Percentiles rank a stretch among this genome's conserved stretches.
These are phyloP conservation scores for Lithosia quadra DNA, from an alignment of 2,888 invertebrate genomes.

Conservation along the genomic window DNA sequence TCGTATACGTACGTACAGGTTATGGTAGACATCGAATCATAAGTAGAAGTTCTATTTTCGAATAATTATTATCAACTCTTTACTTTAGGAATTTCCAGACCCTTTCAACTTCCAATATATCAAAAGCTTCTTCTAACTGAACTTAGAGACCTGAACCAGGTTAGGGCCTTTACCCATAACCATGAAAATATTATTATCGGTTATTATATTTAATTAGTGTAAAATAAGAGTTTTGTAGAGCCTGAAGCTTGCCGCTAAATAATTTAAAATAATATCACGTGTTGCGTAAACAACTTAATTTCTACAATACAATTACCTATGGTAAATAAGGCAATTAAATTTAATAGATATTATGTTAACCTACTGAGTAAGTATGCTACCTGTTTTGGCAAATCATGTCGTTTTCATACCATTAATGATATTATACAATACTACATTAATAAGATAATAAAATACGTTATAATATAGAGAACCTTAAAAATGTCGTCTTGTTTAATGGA, in stretches of 20 bases:
- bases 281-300: background rate
- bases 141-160: too few species aligned
- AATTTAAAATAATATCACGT: too few species aligned
- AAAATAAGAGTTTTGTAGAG: too few species aligned
- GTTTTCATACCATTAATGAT: constrained; percentile 2
- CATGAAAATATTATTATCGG: too few species aligned
- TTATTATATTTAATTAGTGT: too few species aligned
- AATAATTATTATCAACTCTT: background rate
- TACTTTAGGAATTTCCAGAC: too few species aligned
- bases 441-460: constrained; percentile 30
- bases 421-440: constrained; percentile 19
- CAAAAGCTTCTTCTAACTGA: too few species aligned
- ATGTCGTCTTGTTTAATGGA: background rate
- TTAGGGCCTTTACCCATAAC: too few species aligned
- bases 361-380: constrained; percentile 34
- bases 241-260: too few species aligned
- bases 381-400: constrained; percentile 18
- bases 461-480: constrained; percentile 18
- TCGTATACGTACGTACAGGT: background rate
- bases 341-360: constrained; percentile 19
- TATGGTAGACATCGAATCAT: background rate
- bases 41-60: background rate
- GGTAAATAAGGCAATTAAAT: constrained; percentile 28
- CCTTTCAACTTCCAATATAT: too few species aligned
- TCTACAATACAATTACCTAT: background rate